phyloP scores from a whole-genome alignment of 2,113 vertebrate genomes.

The Chamaetylas fuelleborni region DNA sequence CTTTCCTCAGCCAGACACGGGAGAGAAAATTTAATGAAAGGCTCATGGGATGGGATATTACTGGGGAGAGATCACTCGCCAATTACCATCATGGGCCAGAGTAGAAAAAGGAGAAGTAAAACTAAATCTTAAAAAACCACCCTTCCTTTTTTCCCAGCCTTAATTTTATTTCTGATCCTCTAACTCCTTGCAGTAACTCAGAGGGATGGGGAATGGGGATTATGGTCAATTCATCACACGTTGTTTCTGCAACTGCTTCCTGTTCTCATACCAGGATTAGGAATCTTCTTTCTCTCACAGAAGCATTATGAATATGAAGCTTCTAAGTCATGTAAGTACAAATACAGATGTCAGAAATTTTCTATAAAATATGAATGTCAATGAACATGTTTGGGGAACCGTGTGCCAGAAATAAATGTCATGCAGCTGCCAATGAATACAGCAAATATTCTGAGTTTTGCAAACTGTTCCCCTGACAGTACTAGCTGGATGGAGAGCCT shows the following conservation, averaged over 20 bases:
- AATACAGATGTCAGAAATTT: neutral
- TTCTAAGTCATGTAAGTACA: neutral
- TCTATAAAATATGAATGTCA: neutral
- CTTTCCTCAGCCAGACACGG: neutral
- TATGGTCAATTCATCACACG: neutral
- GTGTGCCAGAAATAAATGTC: neutral
- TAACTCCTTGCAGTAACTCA: neutral
- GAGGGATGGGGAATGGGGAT: neutral
- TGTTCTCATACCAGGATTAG: neutral
- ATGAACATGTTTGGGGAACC: rapidly evolving
- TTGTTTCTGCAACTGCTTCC: neutral
- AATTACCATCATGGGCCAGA: neutral
- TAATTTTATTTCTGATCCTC: neutral
- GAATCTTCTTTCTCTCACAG: neutral
- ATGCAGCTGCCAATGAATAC: neutral
- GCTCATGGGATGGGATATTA: neutral
- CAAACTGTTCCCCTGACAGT: neutral
- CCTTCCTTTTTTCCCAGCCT: neutral
- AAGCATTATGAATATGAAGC: neutral
- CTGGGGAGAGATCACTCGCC: rapidly evolving
- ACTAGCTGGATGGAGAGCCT: neutral
- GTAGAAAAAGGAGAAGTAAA: neutral
- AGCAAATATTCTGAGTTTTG: neutral
- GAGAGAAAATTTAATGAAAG: neutral
- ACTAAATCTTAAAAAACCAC: neutral